Evolutionary conservation across 2,113 vertebrate genomes (phyloP).

Genomic region (Erythrocercus mccallii): DNA sequence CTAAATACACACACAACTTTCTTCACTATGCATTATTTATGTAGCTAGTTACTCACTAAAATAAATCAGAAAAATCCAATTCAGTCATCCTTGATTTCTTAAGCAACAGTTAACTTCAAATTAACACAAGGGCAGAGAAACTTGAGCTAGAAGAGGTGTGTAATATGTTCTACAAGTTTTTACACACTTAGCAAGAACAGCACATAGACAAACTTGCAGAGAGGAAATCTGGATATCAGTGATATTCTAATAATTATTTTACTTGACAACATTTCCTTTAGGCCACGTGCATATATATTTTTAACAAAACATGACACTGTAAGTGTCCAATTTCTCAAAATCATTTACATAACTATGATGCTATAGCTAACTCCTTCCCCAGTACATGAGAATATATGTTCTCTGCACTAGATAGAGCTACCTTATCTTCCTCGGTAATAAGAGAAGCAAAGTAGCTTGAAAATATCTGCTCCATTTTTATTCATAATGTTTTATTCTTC

Average conservation of each 20-base stretch:
- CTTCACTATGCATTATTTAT: not conserved
- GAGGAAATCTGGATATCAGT: no score
- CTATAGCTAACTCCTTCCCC: not conserved
- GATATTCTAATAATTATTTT: not conserved
- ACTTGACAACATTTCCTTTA: not conserved
- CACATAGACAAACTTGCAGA: no score
- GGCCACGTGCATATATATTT: not conserved
- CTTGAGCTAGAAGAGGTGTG: not conserved
- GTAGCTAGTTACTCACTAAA: not conserved
- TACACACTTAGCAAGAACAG: not conserved
- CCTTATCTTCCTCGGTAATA: not conserved
- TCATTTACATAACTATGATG: not conserved
- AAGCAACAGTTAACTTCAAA: not conserved
- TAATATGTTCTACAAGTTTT: not conserved
- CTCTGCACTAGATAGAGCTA: slow-evolving; percentile 12
- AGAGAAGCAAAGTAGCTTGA: not conserved
- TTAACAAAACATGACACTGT: not conserved
- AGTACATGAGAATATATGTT: not conserved
- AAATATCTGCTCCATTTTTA: not conserved
- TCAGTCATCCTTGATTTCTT: not conserved
- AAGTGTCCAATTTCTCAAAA: not conserved
- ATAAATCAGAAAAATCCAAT: not conserved
- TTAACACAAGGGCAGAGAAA: not conserved
- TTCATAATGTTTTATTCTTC: not conserved
- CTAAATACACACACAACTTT: not conserved